phyloP scores from a whole-genome alignment of 1,140 invertebrate species.

The Conopomorpha cramerella region DNA sequence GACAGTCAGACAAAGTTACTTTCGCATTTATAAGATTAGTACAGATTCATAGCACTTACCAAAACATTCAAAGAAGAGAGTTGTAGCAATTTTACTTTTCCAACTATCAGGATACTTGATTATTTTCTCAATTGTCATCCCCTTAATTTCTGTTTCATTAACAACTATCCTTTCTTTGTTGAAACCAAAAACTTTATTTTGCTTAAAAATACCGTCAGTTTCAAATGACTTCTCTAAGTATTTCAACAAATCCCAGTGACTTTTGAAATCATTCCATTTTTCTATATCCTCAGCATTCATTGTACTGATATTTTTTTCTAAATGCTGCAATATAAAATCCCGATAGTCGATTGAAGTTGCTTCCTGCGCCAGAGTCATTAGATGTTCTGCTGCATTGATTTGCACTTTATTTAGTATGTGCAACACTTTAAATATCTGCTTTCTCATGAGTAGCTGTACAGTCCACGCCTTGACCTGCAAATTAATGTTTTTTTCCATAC shows the following conservation, averaged over 20 bases:
- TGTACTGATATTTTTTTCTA: slow-evolving; percentile 48
- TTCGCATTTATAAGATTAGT: too few relatives aligned
- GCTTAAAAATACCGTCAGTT: slow-evolving; percentile 46
- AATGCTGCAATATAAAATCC: slow-evolving; percentile 64
- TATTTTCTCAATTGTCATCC: slow-evolving; percentile 51
- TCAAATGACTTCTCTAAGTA: slow-evolving; percentile 58
- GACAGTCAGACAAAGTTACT: too few relatives aligned
- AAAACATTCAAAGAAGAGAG: slow-evolving; percentile 60
- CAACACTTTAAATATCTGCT: slow-evolving; percentile 66
- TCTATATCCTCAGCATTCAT: slow-evolving; percentile 27
- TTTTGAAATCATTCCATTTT: slow-evolving; percentile 52
- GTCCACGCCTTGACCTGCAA: slow-evolving; percentile 66
- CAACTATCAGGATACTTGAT: slow-evolving; percentile 46
- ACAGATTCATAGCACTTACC: slow-evolving; percentile 42
- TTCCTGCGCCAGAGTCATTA: slow-evolving; percentile 59
- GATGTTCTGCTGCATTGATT: slow-evolving; percentile 61
- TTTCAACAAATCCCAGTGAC: slow-evolving; percentile 63
- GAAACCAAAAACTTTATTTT: slow-evolving; percentile 52
- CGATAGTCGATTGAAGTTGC: slow-evolving; percentile 56
- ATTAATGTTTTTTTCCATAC: slow-evolving; percentile 3
- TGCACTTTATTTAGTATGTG: slow-evolving; percentile 66
- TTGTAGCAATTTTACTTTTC: slow-evolving; percentile 58
- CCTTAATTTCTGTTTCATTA: slow-evolving; percentile 50
- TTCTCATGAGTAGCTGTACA: slow-evolving; percentile 62
- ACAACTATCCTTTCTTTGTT: slow-evolving; percentile 43